Percentiles rank a stretch among this genome's conserved stretches.
These are phyloP conservation scores for Grammatotria lemairii DNA, from an alignment of 2,113 vertebrate genomes.

Conservation along the genomic window DNA sequence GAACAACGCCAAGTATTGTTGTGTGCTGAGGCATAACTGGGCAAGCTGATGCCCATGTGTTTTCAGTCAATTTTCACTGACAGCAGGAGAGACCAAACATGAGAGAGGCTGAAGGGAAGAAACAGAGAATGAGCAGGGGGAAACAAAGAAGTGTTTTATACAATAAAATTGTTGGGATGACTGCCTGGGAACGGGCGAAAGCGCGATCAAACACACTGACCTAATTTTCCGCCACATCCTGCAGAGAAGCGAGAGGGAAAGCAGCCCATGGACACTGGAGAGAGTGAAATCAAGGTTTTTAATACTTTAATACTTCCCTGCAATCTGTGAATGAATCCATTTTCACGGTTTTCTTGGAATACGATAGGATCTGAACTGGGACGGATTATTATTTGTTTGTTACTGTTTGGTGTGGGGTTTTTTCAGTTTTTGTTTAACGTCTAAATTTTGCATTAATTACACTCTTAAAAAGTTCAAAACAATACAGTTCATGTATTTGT, in stretches of 20 bases:
- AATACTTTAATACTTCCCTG: neutral
- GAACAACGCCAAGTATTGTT: neutral
- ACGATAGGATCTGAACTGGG: neutral
- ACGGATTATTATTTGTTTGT: neutral
- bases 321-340: neutral
- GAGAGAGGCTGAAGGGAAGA: neutral
- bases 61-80: conserved; percentile 35
- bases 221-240: conserved; percentile 10
- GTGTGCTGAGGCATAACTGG: neutral
- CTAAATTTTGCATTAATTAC: neutral
- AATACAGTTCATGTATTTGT: neutral
- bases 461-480: neutral
- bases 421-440: accelerated
- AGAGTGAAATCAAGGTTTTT: neutral
- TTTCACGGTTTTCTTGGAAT: neutral
- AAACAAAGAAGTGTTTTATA: conserved; percentile 1
- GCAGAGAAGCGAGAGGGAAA: neutral
- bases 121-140: neutral
- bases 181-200: neutral
- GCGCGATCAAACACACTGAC: conserved; percentile 27
- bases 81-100: neutral
- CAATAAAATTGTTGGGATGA: conserved; percentile 5
- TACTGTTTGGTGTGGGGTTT: accelerated
- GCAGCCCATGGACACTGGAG: neutral
- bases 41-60: conserved; percentile 28